Evolutionary conservation across 2,797 vertebrate genomes (phyloP), one percentile per base, ranked within the genome.

Genomic region (Bradypus variegatus): DNA sequence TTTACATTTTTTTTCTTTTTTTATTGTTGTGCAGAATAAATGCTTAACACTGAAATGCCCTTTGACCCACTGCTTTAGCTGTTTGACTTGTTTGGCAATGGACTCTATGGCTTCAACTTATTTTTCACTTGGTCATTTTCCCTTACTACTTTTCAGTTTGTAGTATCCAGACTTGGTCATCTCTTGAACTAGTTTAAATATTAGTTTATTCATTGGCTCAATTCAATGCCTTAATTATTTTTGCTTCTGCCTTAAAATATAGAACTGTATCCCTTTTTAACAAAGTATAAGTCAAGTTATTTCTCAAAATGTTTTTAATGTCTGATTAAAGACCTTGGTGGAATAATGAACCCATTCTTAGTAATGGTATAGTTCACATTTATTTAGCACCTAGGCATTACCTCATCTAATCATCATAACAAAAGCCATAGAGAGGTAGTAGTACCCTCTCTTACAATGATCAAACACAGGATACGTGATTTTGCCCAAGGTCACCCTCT

Each of bases 211-310:
- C 81, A 90, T 91, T 81, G 72, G 19, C 67, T 91, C 55, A 31
- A 77, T 83, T 85, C 45, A 16, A 8, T 60, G 50, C 50, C 65
- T 80, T 93, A 25, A 53, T 65, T 76, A 19, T 73, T 48, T 18
- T 92, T 86, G 53, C 36, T 92, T 86, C 85, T 92, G 82, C 90
- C 69, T 91, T 88, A 83, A 85, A 87, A 53, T 62, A 2, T 79
- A 38, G 58, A 45, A 76, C n/a, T 4, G 3, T 88, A 29, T 90
- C 77, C 82, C 69, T 79, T 94, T 84, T 92, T 84, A 92, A 69
- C 19, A 27, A 82, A 29, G 13, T 27, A 0, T 69, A 77, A 85
- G 62, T 62, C 9, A 33, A 5, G 60, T 88, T 65, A 41, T 65
- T 86, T 89, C 72, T 91, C 84, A 90, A 19, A 91, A 33, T 67